Evolutionary conservation across 2,888 invertebrate genomes (phyloP).

Genomic region (Caenorhabditis sp.): DNA sequence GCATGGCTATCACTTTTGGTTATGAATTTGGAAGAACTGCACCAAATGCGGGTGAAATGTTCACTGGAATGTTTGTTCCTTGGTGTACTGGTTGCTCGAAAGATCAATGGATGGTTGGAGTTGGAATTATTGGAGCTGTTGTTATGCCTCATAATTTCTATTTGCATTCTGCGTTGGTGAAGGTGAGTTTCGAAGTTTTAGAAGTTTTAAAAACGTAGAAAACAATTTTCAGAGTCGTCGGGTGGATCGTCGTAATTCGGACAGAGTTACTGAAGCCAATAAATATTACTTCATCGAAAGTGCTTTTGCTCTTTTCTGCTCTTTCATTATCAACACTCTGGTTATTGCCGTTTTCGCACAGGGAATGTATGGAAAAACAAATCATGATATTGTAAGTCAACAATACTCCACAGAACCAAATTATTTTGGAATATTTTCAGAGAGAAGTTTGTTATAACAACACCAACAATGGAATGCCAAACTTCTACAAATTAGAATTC

Average conservation of each 20-base stretch:
- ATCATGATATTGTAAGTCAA: constrained; percentile 71
- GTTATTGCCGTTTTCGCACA: constrained; percentile 87
- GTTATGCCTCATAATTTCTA: constrained; percentile 93
- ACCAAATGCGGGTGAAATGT: constrained; percentile 74
- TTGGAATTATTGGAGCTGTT: constrained; percentile 83
- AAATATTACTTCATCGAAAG: constrained; percentile 85
- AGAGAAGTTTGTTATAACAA: constrained; percentile 43
- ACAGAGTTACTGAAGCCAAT: constrained; percentile 83
- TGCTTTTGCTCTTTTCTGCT: constrained; percentile 81
- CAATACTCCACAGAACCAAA: not conserved
- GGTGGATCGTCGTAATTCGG: constrained; percentile 80
- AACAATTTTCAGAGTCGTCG: constrained; percentile 78
- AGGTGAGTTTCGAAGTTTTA: constrained; percentile 75
- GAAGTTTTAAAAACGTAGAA: constrained; percentile 1
- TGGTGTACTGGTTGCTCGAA: constrained; percentile 81
- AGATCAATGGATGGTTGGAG: constrained; percentile 75
- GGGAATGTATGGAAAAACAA: constrained; percentile 81
- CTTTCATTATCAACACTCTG: constrained; percentile 86
- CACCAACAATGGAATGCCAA: constrained; percentile 59
- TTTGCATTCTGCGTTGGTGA: constrained; percentile 86
- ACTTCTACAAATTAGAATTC: constrained; percentile 61
- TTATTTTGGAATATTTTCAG: too few relatives aligned
- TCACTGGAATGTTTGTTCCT: constrained; percentile 83
- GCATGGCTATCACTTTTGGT: constrained; percentile 88
- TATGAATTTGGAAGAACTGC: constrained; percentile 73